Evolutionary conservation across 2,888 invertebrate species (phyloP).

Genomic region (Drosophila peninsularis): DNA sequence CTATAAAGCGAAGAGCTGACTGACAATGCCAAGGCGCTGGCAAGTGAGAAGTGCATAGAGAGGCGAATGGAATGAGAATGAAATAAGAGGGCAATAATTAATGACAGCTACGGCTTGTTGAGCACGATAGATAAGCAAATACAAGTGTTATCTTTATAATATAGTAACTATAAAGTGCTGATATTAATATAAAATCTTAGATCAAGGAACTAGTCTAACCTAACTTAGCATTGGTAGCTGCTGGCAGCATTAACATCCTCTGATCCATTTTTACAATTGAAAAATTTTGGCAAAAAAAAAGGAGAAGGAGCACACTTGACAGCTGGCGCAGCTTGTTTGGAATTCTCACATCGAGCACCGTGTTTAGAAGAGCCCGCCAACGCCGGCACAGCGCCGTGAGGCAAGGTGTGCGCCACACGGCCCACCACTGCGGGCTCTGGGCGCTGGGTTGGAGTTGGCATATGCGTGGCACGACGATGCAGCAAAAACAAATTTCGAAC

Average conservation of each 20-base stretch:
- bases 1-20: conserved; percentile 12
- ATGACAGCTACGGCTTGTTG: neutral
- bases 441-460: conserved; percentile 11
- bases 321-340: conserved; percentile 69
- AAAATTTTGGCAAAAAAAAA: conserved; percentile 3
- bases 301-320: conserved; percentile 31
- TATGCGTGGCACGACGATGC: conserved; percentile 22
- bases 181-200: too few species aligned
- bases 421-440: conserved; percentile 56
- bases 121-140: neutral
- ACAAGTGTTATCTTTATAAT: too few species aligned
- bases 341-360: conserved; percentile 66
- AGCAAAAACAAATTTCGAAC: conserved; percentile 68
- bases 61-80: neutral
- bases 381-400: conserved; percentile 24
- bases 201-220: too few species aligned
- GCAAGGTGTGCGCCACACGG: conserved; percentile 53
- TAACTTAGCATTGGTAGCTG: neutral
- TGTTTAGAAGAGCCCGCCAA: conserved; percentile 31
- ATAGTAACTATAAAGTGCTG: too few species aligned
- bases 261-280: conserved; percentile 19
- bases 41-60: conserved; percentile 9
- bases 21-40: neutral
- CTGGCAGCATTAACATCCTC: too few species aligned
- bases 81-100: conserved; percentile 1